Percentiles rank a stretch among this genome's conserved stretches.
phyloP scores from a whole-genome alignment of 2,888 invertebrate genomes.

The Miltochrista miniata region DNA sequence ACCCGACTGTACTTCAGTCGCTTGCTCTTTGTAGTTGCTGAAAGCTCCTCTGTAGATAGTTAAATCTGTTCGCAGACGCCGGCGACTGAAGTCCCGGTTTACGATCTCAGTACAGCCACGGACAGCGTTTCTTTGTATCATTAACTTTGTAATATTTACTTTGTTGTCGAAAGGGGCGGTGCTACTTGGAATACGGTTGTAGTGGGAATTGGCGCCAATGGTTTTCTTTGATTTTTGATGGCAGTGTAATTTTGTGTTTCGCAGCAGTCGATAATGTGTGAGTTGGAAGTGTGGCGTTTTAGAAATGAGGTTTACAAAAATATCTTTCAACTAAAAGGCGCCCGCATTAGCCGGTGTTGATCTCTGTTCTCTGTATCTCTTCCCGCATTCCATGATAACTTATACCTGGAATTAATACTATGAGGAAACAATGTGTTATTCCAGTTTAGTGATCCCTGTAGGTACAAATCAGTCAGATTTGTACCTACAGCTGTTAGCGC shows the following conservation, averaged over 20 bases:
- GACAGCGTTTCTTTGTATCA: constrained; percentile 59
- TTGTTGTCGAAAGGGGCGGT: constrained; percentile 27
- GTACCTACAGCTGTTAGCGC: too few species aligned
- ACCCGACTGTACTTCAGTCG: constrained; percentile 12
- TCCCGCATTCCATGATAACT: too few species aligned
- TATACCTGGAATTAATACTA: too few species aligned
- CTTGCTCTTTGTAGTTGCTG: constrained; percentile 55
- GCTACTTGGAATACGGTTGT: constrained; percentile 43
- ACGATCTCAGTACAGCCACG: constrained; percentile 54
- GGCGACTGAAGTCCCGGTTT: constrained; percentile 61
- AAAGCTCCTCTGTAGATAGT: constrained; percentile 64
- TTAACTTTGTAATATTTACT: constrained; percentile 45
- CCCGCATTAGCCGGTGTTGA: too few species aligned
- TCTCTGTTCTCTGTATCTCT: too few species aligned
- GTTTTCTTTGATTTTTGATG: constrained; percentile 24
- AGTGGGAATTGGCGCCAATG: constrained; percentile 57
- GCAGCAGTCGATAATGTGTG: neutral
- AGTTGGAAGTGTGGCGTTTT: neutral
- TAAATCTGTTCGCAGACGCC: constrained; percentile 54
- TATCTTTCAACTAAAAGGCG: too few species aligned
- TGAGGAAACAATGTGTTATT: too few species aligned
- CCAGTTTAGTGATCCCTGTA: too few species aligned
- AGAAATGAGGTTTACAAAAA: too few species aligned
- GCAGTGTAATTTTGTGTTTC: constrained; percentile 5
- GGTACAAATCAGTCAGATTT: too few species aligned